Evolutionary conservation across 2,113 vertebrate genomes (phyloP).

Genomic region (Seriola rivoliana): DNA sequence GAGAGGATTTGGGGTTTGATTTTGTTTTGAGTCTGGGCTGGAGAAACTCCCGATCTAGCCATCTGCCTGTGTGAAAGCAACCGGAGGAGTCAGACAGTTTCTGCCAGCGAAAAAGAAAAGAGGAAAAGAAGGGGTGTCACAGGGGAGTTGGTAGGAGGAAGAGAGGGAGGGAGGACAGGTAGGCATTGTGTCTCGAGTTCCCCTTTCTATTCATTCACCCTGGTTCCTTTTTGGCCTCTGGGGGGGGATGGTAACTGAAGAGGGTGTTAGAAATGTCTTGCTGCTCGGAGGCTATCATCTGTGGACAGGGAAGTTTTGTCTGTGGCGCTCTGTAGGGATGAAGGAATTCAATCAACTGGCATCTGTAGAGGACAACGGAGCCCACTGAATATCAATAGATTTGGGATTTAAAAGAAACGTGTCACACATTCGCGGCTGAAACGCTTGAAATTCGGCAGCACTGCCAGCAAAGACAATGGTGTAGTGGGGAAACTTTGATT

Average conservation of each 20-base stretch:
- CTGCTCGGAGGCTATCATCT: constrained; percentile 63
- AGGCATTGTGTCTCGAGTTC: constrained; percentile 75
- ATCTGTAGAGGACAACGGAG: constrained; percentile 50
- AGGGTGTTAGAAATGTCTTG: constrained; percentile 78
- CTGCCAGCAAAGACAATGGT: constrained; percentile 11
- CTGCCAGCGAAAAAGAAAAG: constrained; percentile 48
- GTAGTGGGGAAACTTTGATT: constrained; percentile 8
- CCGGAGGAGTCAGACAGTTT: constrained; percentile 52
- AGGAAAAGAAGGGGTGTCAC: constrained; percentile 56
- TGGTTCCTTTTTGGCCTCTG: constrained; percentile 68
- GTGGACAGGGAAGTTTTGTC: constrained; percentile 58
- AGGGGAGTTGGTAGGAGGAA: constrained; percentile 61
- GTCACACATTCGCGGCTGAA: constrained; percentile 50
- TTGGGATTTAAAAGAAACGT: constrained; percentile 24
- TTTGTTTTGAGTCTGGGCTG: constrained; percentile 62
- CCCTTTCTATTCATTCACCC: constrained; percentile 73
- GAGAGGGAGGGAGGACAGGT: constrained; percentile 70
- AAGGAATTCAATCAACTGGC: constrained; percentile 65
- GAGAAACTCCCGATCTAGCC: constrained; percentile 63
- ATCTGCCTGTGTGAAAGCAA: constrained; percentile 71
- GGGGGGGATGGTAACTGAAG: constrained; percentile 70
- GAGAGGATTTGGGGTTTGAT: constrained; percentile 57
- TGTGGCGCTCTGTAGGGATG: constrained; percentile 27
- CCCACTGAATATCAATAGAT: constrained; percentile 46
- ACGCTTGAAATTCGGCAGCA: background rate